Conservation (phyloP, 2,797 vertebrate species). For the Falco biarmicus region DNA sequence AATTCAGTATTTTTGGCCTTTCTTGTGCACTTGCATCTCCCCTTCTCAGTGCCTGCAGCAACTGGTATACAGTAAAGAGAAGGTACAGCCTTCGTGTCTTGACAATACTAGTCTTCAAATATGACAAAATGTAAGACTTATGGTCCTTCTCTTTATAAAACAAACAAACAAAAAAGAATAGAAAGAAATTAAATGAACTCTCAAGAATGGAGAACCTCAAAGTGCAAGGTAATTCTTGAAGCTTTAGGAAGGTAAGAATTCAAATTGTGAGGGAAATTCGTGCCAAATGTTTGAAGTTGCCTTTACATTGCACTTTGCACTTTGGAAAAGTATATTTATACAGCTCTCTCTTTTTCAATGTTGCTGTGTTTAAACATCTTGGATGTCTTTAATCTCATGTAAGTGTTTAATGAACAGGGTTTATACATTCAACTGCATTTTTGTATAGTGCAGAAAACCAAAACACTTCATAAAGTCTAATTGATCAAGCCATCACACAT, state of each 20-base stretch:
- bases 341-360: background rate
- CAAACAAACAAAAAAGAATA: background rate
- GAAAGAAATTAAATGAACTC: background rate
- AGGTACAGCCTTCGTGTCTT: background rate
- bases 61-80: background rate
- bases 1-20: constrained; percentile 24
- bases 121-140: background rate
- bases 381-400: background rate
- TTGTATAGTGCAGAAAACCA: background rate
- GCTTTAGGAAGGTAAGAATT: background rate
- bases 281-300: background rate
- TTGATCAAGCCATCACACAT: background rate
- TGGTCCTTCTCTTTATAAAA: background rate
- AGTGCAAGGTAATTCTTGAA: background rate
- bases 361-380: background rate
- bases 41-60: background rate
- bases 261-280: background rate
- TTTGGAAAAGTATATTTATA: background rate
- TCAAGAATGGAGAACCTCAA: background rate
- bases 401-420: background rate
- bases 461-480: background rate
- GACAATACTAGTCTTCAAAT: background rate
- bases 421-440: background rate
- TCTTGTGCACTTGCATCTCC: background rate
- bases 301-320: background rate